Base-by-base conservation (phyloP, 2,797 vertebrate genomes). In the Enteromius unitaeniatus region DNA sequence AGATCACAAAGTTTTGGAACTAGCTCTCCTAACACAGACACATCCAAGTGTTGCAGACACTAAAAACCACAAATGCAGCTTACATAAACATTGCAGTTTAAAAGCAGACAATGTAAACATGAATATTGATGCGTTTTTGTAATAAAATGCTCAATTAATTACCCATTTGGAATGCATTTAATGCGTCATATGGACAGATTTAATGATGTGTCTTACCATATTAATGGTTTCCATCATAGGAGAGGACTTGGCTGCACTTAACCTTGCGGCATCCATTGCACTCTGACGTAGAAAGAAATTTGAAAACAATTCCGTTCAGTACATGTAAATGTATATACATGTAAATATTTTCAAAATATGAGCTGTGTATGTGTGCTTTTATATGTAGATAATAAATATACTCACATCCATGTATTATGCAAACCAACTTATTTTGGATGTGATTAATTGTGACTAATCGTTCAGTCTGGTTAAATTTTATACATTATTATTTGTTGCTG, bases 201-300 rank as follows among this genome's bases (percentile, higher is more conserved):
- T 47, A 60, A 23, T 60, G 21, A 49, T 73, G 53, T 19, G 64
- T 78, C 91, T 91, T 92, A 99, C 98, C 97, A 98, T 98, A 91
- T 99, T 99, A 87, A 99, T 93, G 0, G 98, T 99, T 93, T 99
- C 98, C 98, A 99, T 99, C 98, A 99, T 99, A 51, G 98, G 98
- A 86, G 98, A 99, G 3, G 98, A 97, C 87, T 97, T 99, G 78
- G 97, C 97, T 91, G 98, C 98, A 91, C 95, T 99, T 86, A 99
- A 96, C 87, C 98, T 96, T 83, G 98, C 97, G 86, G 95, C 97
- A 83, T 99, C 98, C 98, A 99, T 97, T 75, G 97, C 97, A 91
- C 95, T 95, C 98, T 99, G 21, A 58, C 90, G 58, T 2, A 82
- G 68, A 5, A 51, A 72, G 2, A 37, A 13, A 26, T 7, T 3